Base-by-base conservation (phyloP, 2,797 vertebrate species). In the Poecilia wingei region DNA sequence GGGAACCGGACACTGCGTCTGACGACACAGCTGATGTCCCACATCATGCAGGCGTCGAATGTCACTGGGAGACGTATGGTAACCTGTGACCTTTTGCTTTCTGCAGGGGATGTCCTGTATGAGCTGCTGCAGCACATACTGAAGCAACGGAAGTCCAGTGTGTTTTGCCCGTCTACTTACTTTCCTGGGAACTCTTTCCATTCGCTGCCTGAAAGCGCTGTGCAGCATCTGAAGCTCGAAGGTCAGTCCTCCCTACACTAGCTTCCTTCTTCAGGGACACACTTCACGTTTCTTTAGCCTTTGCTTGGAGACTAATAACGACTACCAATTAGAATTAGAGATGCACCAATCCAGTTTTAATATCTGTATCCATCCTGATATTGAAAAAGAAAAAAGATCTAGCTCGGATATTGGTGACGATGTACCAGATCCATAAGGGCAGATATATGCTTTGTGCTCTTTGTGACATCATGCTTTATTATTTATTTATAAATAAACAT, bases 71-170 rank as follows among this genome's bases (percentile, higher is more conserved):
- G 79, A 74, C 6, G 18, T 16, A 0, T 0, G 46, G 0, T 91
- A 53, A 90, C 86, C 74, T 87, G 16, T 90, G 91, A 86, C 83
- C 79, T 88, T 82, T 85, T 41, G 57, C 0, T 79, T 7, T 78
- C 36, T 75, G 59, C 93, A 99, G 98, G 98, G 77, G 98, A 99
- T 69, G 98, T 99, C 87, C 95, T 99, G 77, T 99, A 98, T 64
- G 98, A 99, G 95, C 97, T 99, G 86, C 96, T 99, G 89, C 98
- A 99, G 95, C 97, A 99, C 90, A 98, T 98, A 87, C 94, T 99
- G 94, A 99, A 98, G 95, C 97, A 98, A 94, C 96, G 97, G 89
- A 99, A 99, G 93, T 91, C 97, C 64, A 96, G 94, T 14, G 84
- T 86, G 25, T 94, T 97, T 84, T 97, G 97, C 90, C 96, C 97